Evolutionary conservation across 1,140 invertebrate species (phyloP).

Genomic region (Zaprionus ghesquierei): DNA sequence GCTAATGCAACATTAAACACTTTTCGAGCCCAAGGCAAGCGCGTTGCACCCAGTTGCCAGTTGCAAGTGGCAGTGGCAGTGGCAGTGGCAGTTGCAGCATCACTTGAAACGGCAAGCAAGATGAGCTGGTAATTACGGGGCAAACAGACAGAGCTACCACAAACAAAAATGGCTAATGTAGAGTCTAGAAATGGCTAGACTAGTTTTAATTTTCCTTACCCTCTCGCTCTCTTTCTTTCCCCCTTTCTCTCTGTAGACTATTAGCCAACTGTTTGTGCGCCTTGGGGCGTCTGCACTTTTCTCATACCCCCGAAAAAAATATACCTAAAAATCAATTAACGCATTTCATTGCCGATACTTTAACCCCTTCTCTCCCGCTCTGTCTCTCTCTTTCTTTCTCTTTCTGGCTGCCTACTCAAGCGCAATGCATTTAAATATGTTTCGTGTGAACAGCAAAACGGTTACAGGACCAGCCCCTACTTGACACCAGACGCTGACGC

Average conservation of each 20-base stretch:
- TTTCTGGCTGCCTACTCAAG: constrained; percentile 43
- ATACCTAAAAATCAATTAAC: constrained; percentile 75
- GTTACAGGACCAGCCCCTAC: constrained; percentile 74
- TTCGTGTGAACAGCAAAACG: constrained; percentile 76
- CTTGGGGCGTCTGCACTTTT: constrained; percentile 22
- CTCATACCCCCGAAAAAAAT: constrained; percentile 31
- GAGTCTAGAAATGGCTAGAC: not conserved
- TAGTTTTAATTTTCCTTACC: not conserved
- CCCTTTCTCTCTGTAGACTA: not conserved
- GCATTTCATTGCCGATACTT: constrained; percentile 54
- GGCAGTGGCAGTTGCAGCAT: not conserved
- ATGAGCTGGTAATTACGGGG: constrained; percentile 25
- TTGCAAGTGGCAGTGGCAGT: not conserved
- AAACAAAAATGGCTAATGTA: constrained; percentile 1
- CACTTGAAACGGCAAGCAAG: constrained; percentile 23
- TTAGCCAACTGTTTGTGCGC: constrained; percentile 53
- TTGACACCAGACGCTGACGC: constrained; percentile 67
- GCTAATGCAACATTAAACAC: constrained; percentile 54
- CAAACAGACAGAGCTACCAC: not conserved
- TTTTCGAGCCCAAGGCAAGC: constrained; percentile 44
- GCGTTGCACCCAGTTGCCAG: not conserved
- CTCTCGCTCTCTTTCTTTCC: not conserved
- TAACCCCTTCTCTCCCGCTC: constrained; percentile 28
- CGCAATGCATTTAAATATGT: constrained; percentile 73
- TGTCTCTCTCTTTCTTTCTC: constrained; percentile 8